These are phyloP conservation scores for Cheilosia variabilis DNA, from an alignment of 2,888 invertebrate genomes.

Conservation along the genomic window DNA sequence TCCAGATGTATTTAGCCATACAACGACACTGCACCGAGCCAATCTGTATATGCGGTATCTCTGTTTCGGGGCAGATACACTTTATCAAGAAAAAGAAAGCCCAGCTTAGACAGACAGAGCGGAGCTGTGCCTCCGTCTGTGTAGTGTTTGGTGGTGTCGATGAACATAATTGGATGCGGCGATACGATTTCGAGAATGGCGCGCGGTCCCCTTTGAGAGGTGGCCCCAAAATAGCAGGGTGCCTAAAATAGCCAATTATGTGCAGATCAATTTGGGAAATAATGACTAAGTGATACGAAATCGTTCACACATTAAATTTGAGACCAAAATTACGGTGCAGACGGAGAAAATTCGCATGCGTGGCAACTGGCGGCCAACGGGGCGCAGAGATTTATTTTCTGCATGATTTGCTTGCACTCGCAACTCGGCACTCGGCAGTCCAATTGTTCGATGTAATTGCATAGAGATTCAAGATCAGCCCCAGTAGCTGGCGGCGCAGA, in stretches of 20 bases:
- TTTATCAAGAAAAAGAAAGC: slow-evolving; percentile 52
- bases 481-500: slow-evolving; percentile 57
- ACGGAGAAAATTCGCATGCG: slow-evolving; percentile 26
- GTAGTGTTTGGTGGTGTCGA: slow-evolving; percentile 77
- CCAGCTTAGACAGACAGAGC: slow-evolving; percentile 47
- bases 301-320: slow-evolving; percentile 71
- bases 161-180: slow-evolving; percentile 79
- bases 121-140: slow-evolving; percentile 37
- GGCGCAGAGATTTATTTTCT: slow-evolving; percentile 57
- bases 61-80: slow-evolving; percentile 37
- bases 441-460: slow-evolving; percentile 39
- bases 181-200: slow-evolving; percentile 52
- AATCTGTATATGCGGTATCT: slow-evolving; percentile 35
- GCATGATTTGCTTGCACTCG: slow-evolving; percentile 44
- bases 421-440: too few relatives aligned
- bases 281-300: slow-evolving; percentile 74
- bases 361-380: slow-evolving; percentile 13
- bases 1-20: slow-evolving; percentile 56
- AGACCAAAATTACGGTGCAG: slow-evolving; percentile 34
- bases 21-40: slow-evolving; percentile 38
- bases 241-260: slow-evolving; percentile 80
- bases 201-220: slow-evolving; percentile 67
- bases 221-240: slow-evolving; percentile 73
- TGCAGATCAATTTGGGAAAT: slow-evolving; percentile 78
- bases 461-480: slow-evolving; percentile 13